Evolutionary conservation across 1,140 invertebrate species (phyloP).

Genomic region (Wasmannia auropunctata): DNA sequence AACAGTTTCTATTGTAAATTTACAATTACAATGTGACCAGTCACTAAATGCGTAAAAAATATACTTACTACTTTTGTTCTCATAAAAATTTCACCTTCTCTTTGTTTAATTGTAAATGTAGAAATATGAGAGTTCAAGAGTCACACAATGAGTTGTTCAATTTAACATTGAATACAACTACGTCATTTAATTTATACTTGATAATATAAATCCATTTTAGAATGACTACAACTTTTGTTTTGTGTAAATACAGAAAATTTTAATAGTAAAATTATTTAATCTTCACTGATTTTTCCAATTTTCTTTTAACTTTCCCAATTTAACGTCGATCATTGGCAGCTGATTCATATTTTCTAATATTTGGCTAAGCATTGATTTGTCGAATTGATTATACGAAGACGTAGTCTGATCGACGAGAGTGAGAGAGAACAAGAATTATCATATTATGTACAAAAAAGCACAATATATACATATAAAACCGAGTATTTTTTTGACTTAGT

Average conservation of each 20-base stretch:
- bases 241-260: neutral
- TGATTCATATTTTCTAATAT: conserved; percentile 9
- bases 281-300: neutral
- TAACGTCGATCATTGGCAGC: conserved; percentile 23
- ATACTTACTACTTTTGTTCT: neutral
- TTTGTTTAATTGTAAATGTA: conserved; percentile 10
- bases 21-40: neutral
- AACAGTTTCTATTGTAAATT: neutral
- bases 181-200: neutral
- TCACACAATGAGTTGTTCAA: too few relatives aligned
- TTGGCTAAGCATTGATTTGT: conserved; percentile 14
- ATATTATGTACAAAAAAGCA: conserved; percentile 31
- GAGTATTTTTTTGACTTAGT: conserved; percentile 43
- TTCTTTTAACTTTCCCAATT: conserved; percentile 6
- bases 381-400: neutral
- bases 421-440: conserved; percentile 24
- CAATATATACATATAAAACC: conserved; percentile 33
- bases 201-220: neutral
- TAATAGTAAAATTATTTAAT: conserved; percentile 5
- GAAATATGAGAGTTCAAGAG: neutral
- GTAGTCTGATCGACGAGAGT: neutral
- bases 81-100: neutral
- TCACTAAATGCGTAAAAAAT: conserved; percentile 15
- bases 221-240: neutral
- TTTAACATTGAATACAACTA: too few relatives aligned